Evolutionary conservation across 2,113 vertebrate species (phyloP).

Genomic region (Philantomba maxwellii): DNA sequence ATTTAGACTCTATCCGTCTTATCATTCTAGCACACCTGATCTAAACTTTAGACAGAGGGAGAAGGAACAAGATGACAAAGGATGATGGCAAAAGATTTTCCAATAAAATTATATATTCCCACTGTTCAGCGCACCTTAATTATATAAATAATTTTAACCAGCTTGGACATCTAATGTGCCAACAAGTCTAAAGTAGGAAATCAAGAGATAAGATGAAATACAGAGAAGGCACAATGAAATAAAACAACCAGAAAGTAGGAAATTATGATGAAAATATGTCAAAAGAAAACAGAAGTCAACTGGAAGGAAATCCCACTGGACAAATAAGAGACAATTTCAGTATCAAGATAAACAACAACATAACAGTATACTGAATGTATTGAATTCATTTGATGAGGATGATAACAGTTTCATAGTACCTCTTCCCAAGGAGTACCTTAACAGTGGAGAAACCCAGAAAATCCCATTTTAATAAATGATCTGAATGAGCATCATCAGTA

Average conservation of each 20-base stretch:
- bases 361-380: not conserved
- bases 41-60: not conserved
- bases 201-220: not conserved
- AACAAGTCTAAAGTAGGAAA: not conserved
- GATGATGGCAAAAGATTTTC: not conserved
- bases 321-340: not conserved
- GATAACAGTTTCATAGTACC: not conserved
- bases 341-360: not conserved
- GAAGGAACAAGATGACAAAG: not conserved
- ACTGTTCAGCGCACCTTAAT: not conserved
- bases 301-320: not conserved
- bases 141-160: not conserved
- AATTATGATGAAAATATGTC: not conserved
- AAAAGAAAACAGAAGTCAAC: not conserved
- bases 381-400: not conserved
- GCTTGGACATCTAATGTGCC: not conserved
- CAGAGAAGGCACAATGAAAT: not conserved
- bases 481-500: not conserved
- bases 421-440: not conserved
- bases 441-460: not conserved
- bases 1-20: not conserved
- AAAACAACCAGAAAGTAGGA: not conserved
- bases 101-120: not conserved
- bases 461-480: not conserved
- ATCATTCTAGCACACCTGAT: not conserved